Evolutionary conservation across 2,888 invertebrate species (phyloP).

Genomic region (Chrysotoxum bicinctum): DNA sequence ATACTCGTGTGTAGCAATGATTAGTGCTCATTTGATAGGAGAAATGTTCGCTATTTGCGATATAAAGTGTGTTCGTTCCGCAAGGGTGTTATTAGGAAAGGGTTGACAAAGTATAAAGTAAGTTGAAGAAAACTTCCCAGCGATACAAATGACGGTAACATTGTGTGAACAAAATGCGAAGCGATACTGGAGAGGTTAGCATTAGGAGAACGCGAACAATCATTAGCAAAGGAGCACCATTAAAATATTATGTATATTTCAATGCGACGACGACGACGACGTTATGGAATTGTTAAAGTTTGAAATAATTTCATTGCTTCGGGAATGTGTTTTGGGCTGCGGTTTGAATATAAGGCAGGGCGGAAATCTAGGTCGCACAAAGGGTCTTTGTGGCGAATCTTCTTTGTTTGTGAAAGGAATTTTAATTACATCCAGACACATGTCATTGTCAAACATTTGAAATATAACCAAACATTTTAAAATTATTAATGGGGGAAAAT

Average conservation of each 20-base stretch:
- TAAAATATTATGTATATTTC: slow-evolving; percentile 50
- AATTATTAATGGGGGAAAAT: not conserved
- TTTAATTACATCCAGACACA: slow-evolving; percentile 41
- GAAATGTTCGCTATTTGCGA: slow-evolving; percentile 12
- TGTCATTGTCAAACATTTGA: not conserved
- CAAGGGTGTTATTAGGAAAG: not conserved
- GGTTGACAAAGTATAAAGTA: slow-evolving; percentile 1
- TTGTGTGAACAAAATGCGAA: slow-evolving; percentile 65
- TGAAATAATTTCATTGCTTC: slow-evolving; percentile 66
- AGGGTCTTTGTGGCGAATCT: slow-evolving; percentile 4
- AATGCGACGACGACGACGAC: too few species aligned
- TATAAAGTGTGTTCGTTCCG: not conserved
- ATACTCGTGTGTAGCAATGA: slow-evolving; percentile 27
- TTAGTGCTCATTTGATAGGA: slow-evolving; percentile 61
- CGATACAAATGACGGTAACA: slow-evolving; percentile 47
- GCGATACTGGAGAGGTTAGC: slow-evolving; percentile 39
- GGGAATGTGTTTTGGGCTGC: slow-evolving; percentile 25
- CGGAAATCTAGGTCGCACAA: slow-evolving; percentile 8
- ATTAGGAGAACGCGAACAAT: slow-evolving; percentile 47
- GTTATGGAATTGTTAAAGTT: slow-evolving; percentile 53
- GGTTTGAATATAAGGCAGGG: not conserved
- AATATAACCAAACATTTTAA: not conserved
- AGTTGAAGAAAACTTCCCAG: not conserved
- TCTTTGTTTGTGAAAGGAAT: slow-evolving; percentile 10
- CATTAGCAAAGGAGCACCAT: slow-evolving; percentile 59